Percentiles rank a stretch among this genome's conserved stretches.
These are phyloP conservation scores for Isichthys henryi DNA, from an alignment of 2,113 vertebrate genomes.

Conservation along the genomic window DNA sequence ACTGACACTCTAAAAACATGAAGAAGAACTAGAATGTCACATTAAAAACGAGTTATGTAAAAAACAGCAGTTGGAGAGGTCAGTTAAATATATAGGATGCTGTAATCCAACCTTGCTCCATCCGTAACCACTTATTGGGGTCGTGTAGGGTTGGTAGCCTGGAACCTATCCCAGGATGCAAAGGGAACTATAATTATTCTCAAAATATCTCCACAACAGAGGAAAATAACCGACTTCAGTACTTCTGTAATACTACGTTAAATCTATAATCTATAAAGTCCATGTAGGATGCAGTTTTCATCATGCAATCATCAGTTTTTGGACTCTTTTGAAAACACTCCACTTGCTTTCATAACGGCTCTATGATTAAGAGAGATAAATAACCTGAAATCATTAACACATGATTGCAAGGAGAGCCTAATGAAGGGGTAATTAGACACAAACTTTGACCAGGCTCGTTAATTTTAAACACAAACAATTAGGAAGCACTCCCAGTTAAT, in stretches of 20 bases:
- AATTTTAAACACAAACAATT: slow-evolving; percentile 58
- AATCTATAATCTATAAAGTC: background rate
- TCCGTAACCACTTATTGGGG: background rate
- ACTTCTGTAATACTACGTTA: background rate
- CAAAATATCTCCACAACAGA: background rate
- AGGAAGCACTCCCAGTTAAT: slow-evolving; percentile 51
- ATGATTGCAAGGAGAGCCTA: slow-evolving; percentile 60
- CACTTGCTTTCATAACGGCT: slow-evolving; percentile 34
- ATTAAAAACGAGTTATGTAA: background rate
- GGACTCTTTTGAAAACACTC: slow-evolving; percentile 39
- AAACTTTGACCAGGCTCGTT: slow-evolving; percentile 67
- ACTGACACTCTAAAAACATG: background rate
- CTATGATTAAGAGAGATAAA: slow-evolving; percentile 38
- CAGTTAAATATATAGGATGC: background rate
- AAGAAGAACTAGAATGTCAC: background rate
- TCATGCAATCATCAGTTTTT: slow-evolving; percentile 3
- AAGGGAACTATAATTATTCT: background rate
- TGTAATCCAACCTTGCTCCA: background rate
- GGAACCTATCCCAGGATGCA: background rate
- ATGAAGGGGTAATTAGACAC: slow-evolving; percentile 64
- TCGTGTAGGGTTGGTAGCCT: background rate
- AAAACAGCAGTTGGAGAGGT: background rate
- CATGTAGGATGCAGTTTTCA: background rate
- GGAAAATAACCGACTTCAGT: background rate
- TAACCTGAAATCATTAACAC: slow-evolving; percentile 57